phyloP scores from a whole-genome alignment of 30 jellyfish, hydroid and myxozoan genomes.

The Phacellophora camtschatica region DNA sequence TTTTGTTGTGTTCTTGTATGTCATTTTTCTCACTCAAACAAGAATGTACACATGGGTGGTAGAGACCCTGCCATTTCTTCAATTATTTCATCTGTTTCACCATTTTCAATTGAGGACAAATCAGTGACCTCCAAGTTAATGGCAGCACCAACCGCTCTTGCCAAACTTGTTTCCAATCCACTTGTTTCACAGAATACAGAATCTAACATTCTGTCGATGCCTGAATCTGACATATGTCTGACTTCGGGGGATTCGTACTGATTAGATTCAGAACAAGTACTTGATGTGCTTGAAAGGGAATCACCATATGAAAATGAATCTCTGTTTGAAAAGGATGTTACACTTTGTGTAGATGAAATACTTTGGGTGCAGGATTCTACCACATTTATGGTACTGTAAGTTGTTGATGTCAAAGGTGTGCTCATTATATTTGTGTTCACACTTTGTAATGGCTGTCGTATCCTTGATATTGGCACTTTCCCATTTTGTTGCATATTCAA shows the following conservation, averaged over 20 bases:
- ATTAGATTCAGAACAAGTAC: slow-evolving; percentile 3
- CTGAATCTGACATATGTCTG: slow-evolving; percentile 6
- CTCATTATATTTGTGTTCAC: slow-evolving; percentile 20
- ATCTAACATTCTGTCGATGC: slow-evolving; percentile 35
- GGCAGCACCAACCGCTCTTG: slow-evolving; percentile 52
- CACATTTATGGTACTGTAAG: background rate
- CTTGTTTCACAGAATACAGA: slow-evolving; percentile 39
- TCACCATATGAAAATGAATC: slow-evolving; percentile 26
- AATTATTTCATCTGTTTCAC: background rate
- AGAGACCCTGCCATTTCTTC: slow-evolving; percentile 59
- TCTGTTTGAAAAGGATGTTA: slow-evolving; percentile 9
- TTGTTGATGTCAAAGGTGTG: background rate
- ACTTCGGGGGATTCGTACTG: background rate
- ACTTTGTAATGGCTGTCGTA: slow-evolving; percentile 34
- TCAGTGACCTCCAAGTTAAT: slow-evolving; percentile 33
- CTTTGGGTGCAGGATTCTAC: background rate
- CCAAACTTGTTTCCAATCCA: slow-evolving; percentile 56
- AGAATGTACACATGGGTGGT: slow-evolving; percentile 54
- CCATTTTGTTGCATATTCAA: background rate
- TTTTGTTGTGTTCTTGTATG: background rate
- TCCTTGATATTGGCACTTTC: slow-evolving; percentile 4
- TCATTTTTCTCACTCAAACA: background rate
- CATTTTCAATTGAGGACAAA: slow-evolving; percentile 2
- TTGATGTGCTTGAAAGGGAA: slow-evolving; percentile 25
- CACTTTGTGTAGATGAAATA: background rate